phyloP scores from a whole-genome alignment of 2,113 vertebrate species.

The Oreamnos americanus region DNA sequence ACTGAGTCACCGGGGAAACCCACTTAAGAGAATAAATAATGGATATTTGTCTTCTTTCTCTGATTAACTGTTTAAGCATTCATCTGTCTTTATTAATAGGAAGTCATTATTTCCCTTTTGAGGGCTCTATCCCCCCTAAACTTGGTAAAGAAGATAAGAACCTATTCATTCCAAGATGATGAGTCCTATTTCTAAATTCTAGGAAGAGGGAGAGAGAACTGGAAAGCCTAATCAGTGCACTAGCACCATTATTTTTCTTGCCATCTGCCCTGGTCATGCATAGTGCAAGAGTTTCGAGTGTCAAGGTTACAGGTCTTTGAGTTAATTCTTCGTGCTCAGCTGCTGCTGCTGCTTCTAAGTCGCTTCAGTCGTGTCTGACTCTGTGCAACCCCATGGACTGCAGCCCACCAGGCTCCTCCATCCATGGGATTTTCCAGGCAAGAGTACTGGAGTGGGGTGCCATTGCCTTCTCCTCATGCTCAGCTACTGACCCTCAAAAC shows the following conservation, averaged over 20 bases:
- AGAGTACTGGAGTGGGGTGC: too few relatives aligned
- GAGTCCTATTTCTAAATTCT: constrained; percentile 20
- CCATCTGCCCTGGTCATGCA: background rate
- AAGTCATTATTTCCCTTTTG: background rate
- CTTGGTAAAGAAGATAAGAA: constrained; percentile 5
- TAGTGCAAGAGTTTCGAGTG: background rate
- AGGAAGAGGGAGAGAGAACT: background rate
- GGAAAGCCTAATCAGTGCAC: background rate
- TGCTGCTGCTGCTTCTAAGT: background rate
- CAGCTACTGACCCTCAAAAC: constrained; percentile 32
- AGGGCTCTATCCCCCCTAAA: background rate
- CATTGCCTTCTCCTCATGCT: background rate
- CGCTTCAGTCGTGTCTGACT: too few relatives aligned
- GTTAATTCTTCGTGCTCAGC: background rate
- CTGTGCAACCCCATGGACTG: too few relatives aligned
- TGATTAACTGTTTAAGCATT: background rate
- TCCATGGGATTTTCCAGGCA: too few relatives aligned
- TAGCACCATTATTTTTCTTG: background rate
- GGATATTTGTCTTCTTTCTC: background rate
- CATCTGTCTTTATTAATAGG: background rate
- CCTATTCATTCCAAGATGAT: background rate
- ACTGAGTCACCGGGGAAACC: background rate
- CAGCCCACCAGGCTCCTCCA: too few relatives aligned
- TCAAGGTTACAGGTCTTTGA: constrained; percentile 8
- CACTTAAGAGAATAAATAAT: constrained; percentile 1